Conservation (phyloP, 1,140 invertebrate genomes). For the Pachyrhynchus sulphureomaculatus region DNA sequence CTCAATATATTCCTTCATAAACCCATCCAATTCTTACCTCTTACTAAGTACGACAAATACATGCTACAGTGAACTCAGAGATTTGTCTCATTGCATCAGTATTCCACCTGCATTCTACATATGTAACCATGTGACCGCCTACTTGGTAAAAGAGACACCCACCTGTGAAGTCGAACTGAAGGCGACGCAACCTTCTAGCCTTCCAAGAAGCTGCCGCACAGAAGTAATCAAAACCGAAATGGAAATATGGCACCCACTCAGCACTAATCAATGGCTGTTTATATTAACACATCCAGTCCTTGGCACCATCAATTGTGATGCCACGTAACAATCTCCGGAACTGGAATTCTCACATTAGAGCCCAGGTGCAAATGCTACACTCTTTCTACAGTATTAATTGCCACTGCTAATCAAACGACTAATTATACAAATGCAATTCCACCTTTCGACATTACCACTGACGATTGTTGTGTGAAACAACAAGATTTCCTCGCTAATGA, state of each 20-base stretch:
- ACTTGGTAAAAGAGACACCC: neutral
- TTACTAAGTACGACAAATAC: too few species aligned
- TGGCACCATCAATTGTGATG: neutral
- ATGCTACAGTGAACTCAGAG: neutral
- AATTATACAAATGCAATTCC: conserved; percentile 10
- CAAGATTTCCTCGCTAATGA: neutral
- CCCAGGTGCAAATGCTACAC: conserved; percentile 12
- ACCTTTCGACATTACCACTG: neutral
- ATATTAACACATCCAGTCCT: neutral
- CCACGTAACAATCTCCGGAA: neutral
- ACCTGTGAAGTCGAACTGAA: neutral
- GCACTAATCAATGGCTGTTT: conserved; percentile 3
- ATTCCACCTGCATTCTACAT: neutral
- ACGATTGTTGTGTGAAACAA: conserved; percentile 2
- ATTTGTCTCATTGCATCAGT: neutral
- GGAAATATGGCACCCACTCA: conserved; percentile 3
- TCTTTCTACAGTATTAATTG: neutral
- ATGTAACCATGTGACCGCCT: neutral
- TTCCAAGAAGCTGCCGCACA: neutral
- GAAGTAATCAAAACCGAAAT: conserved; percentile 1
- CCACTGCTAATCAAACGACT: neutral
- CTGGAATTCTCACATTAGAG: neutral
- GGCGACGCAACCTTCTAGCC: neutral
- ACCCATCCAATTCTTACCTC: neutral
- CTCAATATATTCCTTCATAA: neutral